Evolutionary conservation across 2,113 vertebrate species (phyloP).

Genomic region (Stomatorhinus ivindoensis): DNA sequence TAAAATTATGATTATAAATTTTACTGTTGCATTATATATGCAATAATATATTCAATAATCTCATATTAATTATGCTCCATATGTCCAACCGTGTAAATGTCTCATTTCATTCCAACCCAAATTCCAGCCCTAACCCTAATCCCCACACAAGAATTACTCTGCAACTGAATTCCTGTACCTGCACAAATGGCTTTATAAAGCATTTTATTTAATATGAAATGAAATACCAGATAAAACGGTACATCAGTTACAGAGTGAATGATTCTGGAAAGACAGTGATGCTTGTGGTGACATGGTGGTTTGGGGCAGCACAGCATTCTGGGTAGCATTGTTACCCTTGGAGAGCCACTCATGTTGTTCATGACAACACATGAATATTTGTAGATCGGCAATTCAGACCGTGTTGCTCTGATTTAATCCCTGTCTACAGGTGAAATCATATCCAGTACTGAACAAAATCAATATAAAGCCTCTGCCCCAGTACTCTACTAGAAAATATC

Average conservation of each 20-base stretch:
- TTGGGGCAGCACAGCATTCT: not conserved
- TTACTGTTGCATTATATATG: not conserved
- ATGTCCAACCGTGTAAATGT: not conserved
- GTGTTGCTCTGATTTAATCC: not conserved
- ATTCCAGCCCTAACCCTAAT: not conserved
- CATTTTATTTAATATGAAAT: not conserved
- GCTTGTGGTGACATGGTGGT: not conserved
- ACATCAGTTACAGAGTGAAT: not conserved
- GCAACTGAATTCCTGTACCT: not conserved
- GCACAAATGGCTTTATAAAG: not conserved
- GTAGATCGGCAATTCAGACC: not conserved
- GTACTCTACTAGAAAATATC: not conserved
- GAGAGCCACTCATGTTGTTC: not conserved
- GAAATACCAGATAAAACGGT: not conserved
- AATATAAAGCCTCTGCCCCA: not conserved
- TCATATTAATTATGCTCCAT: not conserved
- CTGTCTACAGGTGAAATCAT: not conserved
- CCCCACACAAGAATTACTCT: not conserved
- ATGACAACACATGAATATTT: not conserved
- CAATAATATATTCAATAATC: not conserved
- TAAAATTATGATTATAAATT: not conserved
- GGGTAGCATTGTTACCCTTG: not conserved
- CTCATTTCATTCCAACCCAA: not conserved
- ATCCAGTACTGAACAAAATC: not conserved
- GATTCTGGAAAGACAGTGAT: not conserved